Conservation (phyloP, 2,888 invertebrate species). For the Brassicogethes aeneus region DNA sequence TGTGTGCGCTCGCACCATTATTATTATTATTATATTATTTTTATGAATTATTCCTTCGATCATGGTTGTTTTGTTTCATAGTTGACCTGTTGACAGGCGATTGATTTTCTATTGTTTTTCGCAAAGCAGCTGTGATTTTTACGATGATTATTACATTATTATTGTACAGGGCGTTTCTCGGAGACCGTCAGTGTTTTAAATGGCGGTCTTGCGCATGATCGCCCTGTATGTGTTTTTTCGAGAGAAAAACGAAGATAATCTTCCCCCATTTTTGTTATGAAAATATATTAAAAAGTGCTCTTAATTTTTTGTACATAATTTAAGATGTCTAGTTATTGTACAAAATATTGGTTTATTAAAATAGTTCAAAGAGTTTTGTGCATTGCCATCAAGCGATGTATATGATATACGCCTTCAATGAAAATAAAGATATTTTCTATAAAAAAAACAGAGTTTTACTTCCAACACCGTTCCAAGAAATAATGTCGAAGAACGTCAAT, state of each 20-base stretch:
- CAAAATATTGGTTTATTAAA: constrained; percentile 24
- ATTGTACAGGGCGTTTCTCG: too few relatives aligned
- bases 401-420: constrained; percentile 34
- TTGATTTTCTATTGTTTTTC: too few relatives aligned
- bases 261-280: not conserved
- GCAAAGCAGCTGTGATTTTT: constrained; percentile 1
- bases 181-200: too few relatives aligned
- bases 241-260: not conserved
- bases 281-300: constrained; percentile 2
- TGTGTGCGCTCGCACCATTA: too few relatives aligned
- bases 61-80: too few relatives aligned
- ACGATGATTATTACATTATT: too few relatives aligned
- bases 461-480: too few relatives aligned
- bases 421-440: constrained; percentile 38
- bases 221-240: not conserved
- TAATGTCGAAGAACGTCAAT: too few relatives aligned
- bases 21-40: too few relatives aligned
- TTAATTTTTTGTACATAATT: constrained; percentile 17
- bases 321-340: constrained; percentile 25
- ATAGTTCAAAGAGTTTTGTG: constrained; percentile 20
- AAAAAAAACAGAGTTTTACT: too few relatives aligned
- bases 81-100: too few relatives aligned
- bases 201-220: not conserved
- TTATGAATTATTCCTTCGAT: too few relatives aligned
- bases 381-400: constrained; percentile 28